These are phyloP conservation scores for Trissoscelio sp. DNA, from an alignment of 2,888 invertebrate genomes.

Conservation along the genomic window DNA sequence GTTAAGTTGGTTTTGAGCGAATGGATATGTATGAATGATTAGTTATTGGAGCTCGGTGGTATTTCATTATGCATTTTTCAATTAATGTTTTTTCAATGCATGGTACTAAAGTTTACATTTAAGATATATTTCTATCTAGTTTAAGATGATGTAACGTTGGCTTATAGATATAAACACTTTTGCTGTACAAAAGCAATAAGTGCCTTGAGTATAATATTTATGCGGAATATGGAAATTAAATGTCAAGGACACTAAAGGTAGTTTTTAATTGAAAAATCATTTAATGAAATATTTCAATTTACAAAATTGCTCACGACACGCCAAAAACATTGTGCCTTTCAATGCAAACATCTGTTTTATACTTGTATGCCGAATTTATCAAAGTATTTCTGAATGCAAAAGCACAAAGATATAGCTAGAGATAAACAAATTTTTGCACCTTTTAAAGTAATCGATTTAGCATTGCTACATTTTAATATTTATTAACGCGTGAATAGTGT, in stretches of 20 bases:
- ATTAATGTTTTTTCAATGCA: too few relatives aligned
- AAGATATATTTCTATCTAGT: too few relatives aligned
- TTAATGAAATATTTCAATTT: conserved; percentile 10
- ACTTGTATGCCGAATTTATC: conserved; percentile 1
- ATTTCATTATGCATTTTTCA: too few relatives aligned
- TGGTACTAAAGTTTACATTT: too few relatives aligned
- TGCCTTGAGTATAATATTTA: background rate
- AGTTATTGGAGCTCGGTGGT: too few relatives aligned
- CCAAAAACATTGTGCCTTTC: conserved; percentile 33
- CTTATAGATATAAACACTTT: too few relatives aligned
- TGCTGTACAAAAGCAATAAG: background rate
- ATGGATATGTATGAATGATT: too few relatives aligned
- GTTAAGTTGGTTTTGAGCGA: too few relatives aligned
- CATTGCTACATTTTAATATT: background rate
- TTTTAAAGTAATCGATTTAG: background rate
- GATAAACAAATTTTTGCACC: conserved; percentile 21
- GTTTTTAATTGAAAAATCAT: background rate
- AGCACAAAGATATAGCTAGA: conserved; percentile 1
- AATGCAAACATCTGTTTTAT: conserved; percentile 13
- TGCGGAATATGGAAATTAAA: background rate
- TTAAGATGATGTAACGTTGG: too few relatives aligned
- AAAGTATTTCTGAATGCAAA: conserved; percentile 3
- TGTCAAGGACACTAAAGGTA: background rate
- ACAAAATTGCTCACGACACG: conserved; percentile 21
- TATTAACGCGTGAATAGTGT: background rate